phyloP scores from a whole-genome alignment of 2,888 invertebrate genomes.

The Ligdia adustata region DNA sequence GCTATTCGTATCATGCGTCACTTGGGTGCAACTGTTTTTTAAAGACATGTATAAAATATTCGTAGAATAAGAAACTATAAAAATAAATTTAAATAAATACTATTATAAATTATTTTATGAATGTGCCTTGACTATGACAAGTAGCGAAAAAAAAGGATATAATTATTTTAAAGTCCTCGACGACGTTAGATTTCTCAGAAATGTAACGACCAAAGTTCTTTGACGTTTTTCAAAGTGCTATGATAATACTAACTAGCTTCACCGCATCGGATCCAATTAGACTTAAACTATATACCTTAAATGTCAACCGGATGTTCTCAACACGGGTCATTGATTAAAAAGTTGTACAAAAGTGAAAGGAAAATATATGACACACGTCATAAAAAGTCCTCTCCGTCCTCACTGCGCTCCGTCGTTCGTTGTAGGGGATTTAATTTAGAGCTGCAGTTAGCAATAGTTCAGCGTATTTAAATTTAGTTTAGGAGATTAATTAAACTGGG shows the following conservation, averaged over 20 bases:
- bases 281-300: conserved; percentile 29
- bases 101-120: too few relatives aligned
- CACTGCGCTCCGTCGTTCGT: conserved; percentile 47
- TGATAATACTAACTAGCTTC: conserved; percentile 1
- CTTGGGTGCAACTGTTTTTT: too few relatives aligned
- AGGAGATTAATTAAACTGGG: conserved; percentile 73
- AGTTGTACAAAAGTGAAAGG: conserved; percentile 39
- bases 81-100: too few relatives aligned
- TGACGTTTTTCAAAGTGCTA: too few relatives aligned
- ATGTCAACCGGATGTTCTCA: conserved; percentile 33
- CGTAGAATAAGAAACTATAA: too few relatives aligned
- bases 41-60: too few relatives aligned
- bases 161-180: too few relatives aligned
- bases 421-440: conserved; percentile 57
- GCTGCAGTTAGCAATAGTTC: conserved; percentile 49
- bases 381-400: conserved; percentile 41
- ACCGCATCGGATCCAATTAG: conserved; percentile 17
- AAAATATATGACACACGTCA: conserved; percentile 54
- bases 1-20: too few relatives aligned
- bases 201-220: too few relatives aligned
- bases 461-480: conserved; percentile 75
- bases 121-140: too few relatives aligned
- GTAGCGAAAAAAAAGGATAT: too few relatives aligned
- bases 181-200: too few relatives aligned
- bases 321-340: conserved; percentile 33